Percentiles rank a stretch among this genome's conserved stretches.
Evolutionary conservation across 1,140 invertebrate genomes (phyloP).

Genomic region (Pseudomyrmex pallidus): DNA sequence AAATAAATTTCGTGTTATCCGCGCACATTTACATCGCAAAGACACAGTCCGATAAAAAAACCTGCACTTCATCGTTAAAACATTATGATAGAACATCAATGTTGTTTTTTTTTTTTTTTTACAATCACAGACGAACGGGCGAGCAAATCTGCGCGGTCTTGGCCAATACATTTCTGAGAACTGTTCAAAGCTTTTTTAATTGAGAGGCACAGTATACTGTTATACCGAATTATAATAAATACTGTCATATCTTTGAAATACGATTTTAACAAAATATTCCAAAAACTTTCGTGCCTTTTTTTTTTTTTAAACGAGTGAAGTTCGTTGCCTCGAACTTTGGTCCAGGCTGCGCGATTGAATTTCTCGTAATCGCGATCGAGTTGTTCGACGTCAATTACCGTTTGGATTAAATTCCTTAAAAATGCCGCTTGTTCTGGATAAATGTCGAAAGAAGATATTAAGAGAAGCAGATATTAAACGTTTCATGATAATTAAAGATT

Average conservation of each 20-base stretch:
- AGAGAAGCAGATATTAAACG: constrained; percentile 51
- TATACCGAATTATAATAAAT: not conserved
- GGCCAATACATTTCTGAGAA: not conserved
- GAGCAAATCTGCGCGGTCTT: not conserved
- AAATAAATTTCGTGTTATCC: constrained; percentile 15
- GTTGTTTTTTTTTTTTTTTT: constrained; percentile 31
- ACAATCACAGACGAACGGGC: constrained; percentile 21
- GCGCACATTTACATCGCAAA: constrained; percentile 14
- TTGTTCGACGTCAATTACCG: constrained; percentile 4
- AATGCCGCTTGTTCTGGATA: constrained; percentile 36
- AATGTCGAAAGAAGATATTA: constrained; percentile 52
- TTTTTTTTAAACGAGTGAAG: constrained; percentile 6
- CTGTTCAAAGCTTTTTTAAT: not conserved
- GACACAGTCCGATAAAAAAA: constrained; percentile 32
- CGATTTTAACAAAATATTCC: not conserved
- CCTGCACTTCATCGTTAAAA: constrained; percentile 31
- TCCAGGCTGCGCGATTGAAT: not conserved
- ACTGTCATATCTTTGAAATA: not conserved
- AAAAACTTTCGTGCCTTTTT: constrained; percentile 6
- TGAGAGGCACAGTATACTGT: not conserved
- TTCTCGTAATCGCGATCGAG: constrained; percentile 27
- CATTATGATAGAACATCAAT: constrained; percentile 33
- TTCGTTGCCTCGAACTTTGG: not conserved
- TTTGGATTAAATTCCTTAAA: constrained; percentile 38
- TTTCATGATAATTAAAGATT: constrained; percentile 52